phyloP scores from a whole-genome alignment of 2,797 vertebrate species.

The Megalops cyprinoides region DNA sequence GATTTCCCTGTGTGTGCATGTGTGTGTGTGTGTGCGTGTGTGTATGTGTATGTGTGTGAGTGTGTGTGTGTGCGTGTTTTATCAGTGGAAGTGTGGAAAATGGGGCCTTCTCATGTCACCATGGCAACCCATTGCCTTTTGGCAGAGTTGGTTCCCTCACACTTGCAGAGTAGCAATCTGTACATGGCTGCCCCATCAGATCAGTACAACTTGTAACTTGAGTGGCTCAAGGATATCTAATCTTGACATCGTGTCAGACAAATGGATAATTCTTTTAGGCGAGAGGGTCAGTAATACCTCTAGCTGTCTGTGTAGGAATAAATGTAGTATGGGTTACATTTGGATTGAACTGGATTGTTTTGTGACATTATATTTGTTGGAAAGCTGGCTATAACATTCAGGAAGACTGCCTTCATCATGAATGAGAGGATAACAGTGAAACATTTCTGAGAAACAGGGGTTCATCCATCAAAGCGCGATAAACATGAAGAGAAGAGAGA shows the following conservation, averaged over 20 bases:
- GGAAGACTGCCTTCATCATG: not conserved
- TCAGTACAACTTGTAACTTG: not conserved
- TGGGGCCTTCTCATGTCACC: not conserved
- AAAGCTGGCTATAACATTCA: not conserved
- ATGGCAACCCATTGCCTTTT: not conserved
- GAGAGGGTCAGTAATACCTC: too few species aligned
- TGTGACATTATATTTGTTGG: not conserved
- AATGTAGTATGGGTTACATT: not conserved
- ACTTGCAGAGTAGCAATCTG: not conserved
- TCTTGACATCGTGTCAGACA: not conserved
- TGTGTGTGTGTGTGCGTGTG: slow-evolving; percentile 11
- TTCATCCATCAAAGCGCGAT: not conserved
- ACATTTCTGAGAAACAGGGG: not conserved
- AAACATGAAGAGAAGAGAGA: slow-evolving; percentile 1
- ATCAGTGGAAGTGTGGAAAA: not conserved
- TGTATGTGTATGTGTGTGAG: not conserved
- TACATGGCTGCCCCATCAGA: too few species aligned
- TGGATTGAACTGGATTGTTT: not conserved
- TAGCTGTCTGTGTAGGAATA: not conserved
- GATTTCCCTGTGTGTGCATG: too few species aligned
- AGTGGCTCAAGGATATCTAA: not conserved
- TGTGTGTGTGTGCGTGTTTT: slow-evolving; percentile 4
- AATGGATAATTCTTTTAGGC: too few species aligned
- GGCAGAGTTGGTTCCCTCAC: not conserved
- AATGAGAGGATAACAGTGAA: not conserved